Conservation (phyloP, 2,888 invertebrate species). For the Eupithecia pulchellata region DNA sequence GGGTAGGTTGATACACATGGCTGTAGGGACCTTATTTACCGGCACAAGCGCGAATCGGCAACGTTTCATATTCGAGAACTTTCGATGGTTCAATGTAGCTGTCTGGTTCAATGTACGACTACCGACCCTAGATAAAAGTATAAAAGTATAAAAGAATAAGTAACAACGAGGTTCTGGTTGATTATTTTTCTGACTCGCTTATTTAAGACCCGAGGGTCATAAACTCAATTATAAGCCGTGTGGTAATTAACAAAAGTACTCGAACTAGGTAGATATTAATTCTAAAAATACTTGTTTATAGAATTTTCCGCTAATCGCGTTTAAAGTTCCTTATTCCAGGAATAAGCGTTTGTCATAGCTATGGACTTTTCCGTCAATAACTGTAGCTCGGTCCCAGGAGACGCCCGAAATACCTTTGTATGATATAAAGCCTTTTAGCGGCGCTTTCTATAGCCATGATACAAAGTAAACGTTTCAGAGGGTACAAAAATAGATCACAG, state of each 20-base stretch:
- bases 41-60: no score
- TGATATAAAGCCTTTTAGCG: slow-evolving; percentile 19
- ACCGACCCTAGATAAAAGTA: no score
- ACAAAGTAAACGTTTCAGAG: neutral
- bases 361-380: neutral
- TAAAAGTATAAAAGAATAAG: neutral
- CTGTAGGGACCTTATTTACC: no score
- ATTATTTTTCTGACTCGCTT: neutral
- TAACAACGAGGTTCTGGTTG: neutral
- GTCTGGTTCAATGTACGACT: no score
- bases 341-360: neutral
- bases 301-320: neutral
- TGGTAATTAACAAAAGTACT: neutral
- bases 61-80: no score
- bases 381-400: neutral
- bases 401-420: slow-evolving; percentile 9
- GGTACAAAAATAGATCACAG: neutral
- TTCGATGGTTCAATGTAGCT: no score
- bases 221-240: neutral
- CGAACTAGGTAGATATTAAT: neutral
- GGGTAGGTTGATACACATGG: no score
- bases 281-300: neutral
- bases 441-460: neutral
- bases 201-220: neutral
- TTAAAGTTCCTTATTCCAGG: neutral